Base-by-base conservation (phyloP, 92 coral and sea anemone species). In the Paragorgia papillata region DNA sequence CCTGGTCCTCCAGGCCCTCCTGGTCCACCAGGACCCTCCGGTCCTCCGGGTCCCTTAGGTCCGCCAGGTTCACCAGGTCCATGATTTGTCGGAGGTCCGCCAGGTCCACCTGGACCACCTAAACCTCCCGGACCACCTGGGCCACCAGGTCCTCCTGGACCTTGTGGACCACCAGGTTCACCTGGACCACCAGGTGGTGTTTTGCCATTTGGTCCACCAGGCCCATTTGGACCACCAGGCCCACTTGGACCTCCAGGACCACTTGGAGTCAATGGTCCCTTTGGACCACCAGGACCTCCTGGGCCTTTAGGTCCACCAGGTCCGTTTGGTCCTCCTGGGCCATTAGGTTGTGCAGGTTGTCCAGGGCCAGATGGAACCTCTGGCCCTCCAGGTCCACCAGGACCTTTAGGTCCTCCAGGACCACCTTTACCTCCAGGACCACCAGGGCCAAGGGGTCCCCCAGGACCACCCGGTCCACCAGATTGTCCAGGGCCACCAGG, bases 221-320 rank as follows among this genome's bases (percentile, higher is more conserved):
- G 97, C 1, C 89, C 86, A 19, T 87, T 84, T 17, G 92, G 97
- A 0, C 89, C 89, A 49, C 91, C 85, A 9, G 97, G 97, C 0
- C 78, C 83, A 34, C 60, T 71, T 63, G 30, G 34, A 0, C 69
- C 69, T 0, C 67, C 67, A 18, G 82, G 86, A 20, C 85, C 85
- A 18, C 85, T 80, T n/a, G 88, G 88, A 12, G 61, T 86, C 0
- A 26, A 15, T 34, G 69, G 69, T 1, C 69, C 69, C n/a, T 80
- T 79, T 46, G 90, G 90, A 3, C 87, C 84, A 17, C 82, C 84
- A 1, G 82, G 81, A 18, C 81, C 77, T 2, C 77, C 51, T 21
- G 73, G 64, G n/a, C 69, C 69, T 32, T 35, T 35, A 17, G 69
- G 69, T 15, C 69, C 69, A 9, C 69, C 69, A 21, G 69, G 69